Evolutionary conservation across 2,797 vertebrate species (phyloP).

Genomic region (Takifugu ocellatus): DNA sequence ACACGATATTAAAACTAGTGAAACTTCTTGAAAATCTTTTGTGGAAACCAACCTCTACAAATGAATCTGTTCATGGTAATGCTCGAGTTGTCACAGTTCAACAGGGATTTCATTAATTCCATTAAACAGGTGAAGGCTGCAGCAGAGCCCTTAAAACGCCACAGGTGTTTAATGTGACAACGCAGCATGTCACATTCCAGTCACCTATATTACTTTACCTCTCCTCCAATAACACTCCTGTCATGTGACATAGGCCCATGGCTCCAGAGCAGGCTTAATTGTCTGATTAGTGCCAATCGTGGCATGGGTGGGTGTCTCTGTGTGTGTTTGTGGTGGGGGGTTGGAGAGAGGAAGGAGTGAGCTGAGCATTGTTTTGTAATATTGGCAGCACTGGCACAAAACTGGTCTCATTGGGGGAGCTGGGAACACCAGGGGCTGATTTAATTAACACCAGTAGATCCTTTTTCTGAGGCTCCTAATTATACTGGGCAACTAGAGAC

Average conservation of each 20-base stretch:
- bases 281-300: constrained; percentile 45
- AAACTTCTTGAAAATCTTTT: too few species aligned
- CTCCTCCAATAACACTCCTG: constrained; percentile 23
- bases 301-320: constrained; percentile 8
- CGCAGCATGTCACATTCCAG: too few species aligned
- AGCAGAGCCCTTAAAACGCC: background rate
- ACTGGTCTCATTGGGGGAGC: constrained; percentile 46
- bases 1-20: too few species aligned
- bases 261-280: constrained; percentile 37
- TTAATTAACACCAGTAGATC: constrained; percentile 65
- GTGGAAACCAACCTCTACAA: too few species aligned
- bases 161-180: constrained; percentile 19
- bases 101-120: background rate
- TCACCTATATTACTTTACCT: constrained; percentile 42
- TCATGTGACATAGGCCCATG: constrained; percentile 26
- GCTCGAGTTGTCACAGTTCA: background rate
- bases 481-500: constrained; percentile 42
- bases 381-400: constrained; percentile 52
- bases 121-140: background rate
- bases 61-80: constrained; percentile 1
- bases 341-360: background rate
- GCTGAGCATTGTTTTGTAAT: constrained; percentile 43
- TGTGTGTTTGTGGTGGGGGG: background rate
- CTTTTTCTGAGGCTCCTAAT: constrained; percentile 55
- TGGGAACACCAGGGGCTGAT: constrained; percentile 49